A percentile compares a stretch with the other conserved stretches of the same genome.
Evolutionary conservation across 2,113 vertebrate species (phyloP).

Genomic region (Rutilus rutilus): DNA sequence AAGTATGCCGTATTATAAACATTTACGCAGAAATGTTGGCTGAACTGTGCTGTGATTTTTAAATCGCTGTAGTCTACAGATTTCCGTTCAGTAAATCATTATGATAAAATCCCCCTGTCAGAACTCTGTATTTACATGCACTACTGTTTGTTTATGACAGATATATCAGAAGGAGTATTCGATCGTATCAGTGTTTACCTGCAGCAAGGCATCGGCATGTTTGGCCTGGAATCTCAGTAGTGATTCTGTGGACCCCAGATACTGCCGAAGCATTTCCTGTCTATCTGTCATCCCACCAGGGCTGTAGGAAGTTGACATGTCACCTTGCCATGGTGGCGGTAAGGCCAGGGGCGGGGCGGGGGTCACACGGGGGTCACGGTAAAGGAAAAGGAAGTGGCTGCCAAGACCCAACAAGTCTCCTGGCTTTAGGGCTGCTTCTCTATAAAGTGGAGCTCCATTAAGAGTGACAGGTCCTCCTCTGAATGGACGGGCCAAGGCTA

Average conservation of each 20-base stretch:
- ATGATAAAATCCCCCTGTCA: not conserved
- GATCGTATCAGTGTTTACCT: constrained; percentile 65
- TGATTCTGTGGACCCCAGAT: constrained; percentile 82
- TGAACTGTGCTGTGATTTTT: not conserved
- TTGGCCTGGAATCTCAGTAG: constrained; percentile 84
- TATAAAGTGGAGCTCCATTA: constrained; percentile 84
- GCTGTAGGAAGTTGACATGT: constrained; percentile 69
- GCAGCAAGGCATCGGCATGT: constrained; percentile 83
- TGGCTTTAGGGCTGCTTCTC: constrained; percentile 83
- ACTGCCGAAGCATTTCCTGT: constrained; percentile 84
- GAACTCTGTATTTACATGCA: constrained; percentile 24
- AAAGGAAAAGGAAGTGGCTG: constrained; percentile 88
- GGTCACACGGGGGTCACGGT: constrained; percentile 85
- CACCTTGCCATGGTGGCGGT: constrained; percentile 75
- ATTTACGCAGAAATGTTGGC: not conserved
- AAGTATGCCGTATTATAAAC: constrained; percentile 10
- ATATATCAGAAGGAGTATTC: constrained; percentile 2
- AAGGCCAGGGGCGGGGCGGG: constrained; percentile 74
- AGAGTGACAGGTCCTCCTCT: constrained; percentile 86
- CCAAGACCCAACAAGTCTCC: constrained; percentile 90
- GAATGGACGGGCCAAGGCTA: constrained; percentile 83
- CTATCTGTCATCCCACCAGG: constrained; percentile 78
- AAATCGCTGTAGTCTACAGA: not conserved
- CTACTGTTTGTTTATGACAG: constrained; percentile 25
- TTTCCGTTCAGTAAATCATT: constrained; percentile 1